Conservation (phyloP, 2,797 vertebrate species). For the Fistularia commersonii region DNA sequence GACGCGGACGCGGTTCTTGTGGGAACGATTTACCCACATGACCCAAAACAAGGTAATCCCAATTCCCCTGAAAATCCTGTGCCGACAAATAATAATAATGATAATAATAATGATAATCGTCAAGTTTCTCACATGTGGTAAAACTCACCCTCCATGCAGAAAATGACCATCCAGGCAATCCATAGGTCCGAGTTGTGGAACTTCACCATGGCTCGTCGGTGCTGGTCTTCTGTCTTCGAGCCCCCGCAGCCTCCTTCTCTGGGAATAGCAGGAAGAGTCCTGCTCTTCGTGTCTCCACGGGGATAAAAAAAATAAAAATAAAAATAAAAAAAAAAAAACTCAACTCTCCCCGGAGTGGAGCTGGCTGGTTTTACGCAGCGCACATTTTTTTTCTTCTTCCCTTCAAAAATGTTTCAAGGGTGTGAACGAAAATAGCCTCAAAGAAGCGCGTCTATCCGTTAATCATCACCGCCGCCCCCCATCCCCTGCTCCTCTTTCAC, state of each 20-base stretch:
- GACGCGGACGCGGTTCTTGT: too few species aligned
- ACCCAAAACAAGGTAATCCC: too few species aligned
- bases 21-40: too few species aligned
- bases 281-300: conserved; percentile 34
- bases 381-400: conserved; percentile 9
- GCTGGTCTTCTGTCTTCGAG: conserved; percentile 20
- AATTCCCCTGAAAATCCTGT: too few species aligned
- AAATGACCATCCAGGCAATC: conserved; percentile 78
- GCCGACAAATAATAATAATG: too few species aligned
- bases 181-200: conserved; percentile 80
- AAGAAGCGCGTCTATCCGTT: conserved; percentile 25
- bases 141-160: conserved; percentile 77
- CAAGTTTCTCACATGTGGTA: not conserved
- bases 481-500: too few species aligned
- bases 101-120: not conserved
- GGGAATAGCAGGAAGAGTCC: too few species aligned
- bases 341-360: too few species aligned
- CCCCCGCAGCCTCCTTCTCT: conserved; percentile 16
- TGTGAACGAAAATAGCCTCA: not conserved
- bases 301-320: too few species aligned
- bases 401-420: conserved; percentile 9
- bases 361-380: conserved; percentile 33
- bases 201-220: conserved; percentile 71
- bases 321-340: too few species aligned
- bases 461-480: too few species aligned